Conservation (phyloP, 2,113 vertebrate genomes). For the Megaptera novaeangliae region DNA sequence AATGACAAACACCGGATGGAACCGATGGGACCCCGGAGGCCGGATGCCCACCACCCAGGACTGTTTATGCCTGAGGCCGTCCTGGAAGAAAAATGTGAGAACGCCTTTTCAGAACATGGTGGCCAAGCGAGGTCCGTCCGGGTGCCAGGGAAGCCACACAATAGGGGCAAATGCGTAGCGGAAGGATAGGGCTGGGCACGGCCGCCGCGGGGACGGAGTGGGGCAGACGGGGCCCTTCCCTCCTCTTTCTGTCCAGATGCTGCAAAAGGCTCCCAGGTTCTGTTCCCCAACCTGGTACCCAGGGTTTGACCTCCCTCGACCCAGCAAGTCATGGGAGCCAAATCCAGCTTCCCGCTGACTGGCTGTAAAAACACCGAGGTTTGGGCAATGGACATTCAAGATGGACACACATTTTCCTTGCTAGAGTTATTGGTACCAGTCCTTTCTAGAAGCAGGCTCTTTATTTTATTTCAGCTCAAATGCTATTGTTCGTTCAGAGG, state of each 20-base stretch:
- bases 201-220: background rate
- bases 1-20: conserved; percentile 54
- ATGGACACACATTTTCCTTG: background rate
- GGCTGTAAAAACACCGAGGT: rapidly evolving
- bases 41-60: conserved; percentile 36
- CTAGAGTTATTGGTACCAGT: background rate
- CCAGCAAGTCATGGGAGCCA: background rate
- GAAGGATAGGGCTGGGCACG: conserved; percentile 76
- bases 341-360: background rate
- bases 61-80: conserved; percentile 60
- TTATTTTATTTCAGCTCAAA: conserved; percentile 59
- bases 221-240: background rate
- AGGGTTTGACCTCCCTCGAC: rapidly evolving
- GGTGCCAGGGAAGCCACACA: conserved; percentile 75
- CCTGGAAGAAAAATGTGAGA: conserved; percentile 67
- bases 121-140: conserved; percentile 33
- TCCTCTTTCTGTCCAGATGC: background rate
- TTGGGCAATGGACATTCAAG: background rate
- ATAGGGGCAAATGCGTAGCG: conserved; percentile 30
- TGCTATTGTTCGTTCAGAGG: conserved; percentile 53
- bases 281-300: rapidly evolving
- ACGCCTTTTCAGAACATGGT: conserved; percentile 59
- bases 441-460: conserved; percentile 42
- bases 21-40: conserved; percentile 9
- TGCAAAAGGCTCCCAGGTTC: background rate